These are phyloP conservation scores for Dysidea cf. avara DNA, from an alignment of 37 sponge, comb jelly and placozoan species.

Conservation along the genomic window DNA sequence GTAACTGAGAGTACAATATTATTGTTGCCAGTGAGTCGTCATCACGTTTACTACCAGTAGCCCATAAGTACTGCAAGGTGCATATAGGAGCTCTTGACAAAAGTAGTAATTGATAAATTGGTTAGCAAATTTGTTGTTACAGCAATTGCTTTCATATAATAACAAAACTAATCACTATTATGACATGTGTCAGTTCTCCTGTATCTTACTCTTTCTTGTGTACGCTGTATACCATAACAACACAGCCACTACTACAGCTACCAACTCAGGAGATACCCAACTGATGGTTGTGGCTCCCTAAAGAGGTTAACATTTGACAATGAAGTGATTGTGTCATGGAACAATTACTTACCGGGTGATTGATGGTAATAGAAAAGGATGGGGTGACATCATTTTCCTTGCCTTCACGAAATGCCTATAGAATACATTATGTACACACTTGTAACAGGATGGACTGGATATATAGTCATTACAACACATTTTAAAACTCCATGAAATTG, in stretches of 20 bases:
- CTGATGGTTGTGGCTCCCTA: conserved; percentile 34
- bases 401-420: conserved; percentile 55
- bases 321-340: neutral
- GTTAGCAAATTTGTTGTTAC: too few species aligned
- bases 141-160: too few species aligned
- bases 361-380: conserved; percentile 43
- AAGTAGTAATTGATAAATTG: too few species aligned
- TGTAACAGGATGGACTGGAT: neutral
- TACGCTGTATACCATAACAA: conserved; percentile 82
- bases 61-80: too few species aligned
- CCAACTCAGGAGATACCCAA: conserved; percentile 65
- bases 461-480: neutral
- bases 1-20: too few species aligned
- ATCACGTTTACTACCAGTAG: too few species aligned
- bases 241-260: conserved; percentile 62
- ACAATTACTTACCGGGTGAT: conserved; percentile 48
- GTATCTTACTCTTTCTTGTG: conserved; percentile 61
- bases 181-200: neutral
- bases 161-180: too few species aligned
- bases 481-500: neutral
- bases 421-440: too few species aligned
- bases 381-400: conserved; percentile 51
- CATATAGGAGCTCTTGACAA: too few species aligned
- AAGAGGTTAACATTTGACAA: neutral
- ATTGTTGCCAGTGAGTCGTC: too few species aligned